A percentile compares a stretch with the other conserved stretches of the same genome.
phyloP scores from a whole-genome alignment of 92 coral and sea anemone genomes.

The Metridium senile region DNA sequence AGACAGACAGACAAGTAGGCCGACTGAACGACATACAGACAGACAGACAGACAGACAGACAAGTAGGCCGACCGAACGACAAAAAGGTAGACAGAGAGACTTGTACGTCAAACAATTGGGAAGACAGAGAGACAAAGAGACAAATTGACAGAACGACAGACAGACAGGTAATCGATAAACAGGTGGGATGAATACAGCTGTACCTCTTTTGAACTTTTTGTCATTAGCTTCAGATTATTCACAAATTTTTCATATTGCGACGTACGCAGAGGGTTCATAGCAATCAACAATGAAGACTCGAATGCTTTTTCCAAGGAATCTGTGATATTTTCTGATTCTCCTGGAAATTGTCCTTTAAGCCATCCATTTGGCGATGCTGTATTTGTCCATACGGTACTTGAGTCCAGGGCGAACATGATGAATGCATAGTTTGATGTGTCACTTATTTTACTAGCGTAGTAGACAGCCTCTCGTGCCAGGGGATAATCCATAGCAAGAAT shows the following conservation, averaged over 20 bases:
- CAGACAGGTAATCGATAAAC: too few species aligned
- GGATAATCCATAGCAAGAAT: slow-evolving; percentile 76
- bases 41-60: too few species aligned
- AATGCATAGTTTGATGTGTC: slow-evolving; percentile 57
- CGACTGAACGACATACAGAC: too few species aligned
- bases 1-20: too few species aligned
- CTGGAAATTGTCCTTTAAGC: slow-evolving; percentile 11
- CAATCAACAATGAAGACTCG: slow-evolving; percentile 60
- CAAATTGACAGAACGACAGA: too few species aligned
- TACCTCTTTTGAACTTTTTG: slow-evolving; percentile 38
- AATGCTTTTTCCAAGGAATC: slow-evolving; percentile 36
- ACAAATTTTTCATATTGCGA: slow-evolving; percentile 48
- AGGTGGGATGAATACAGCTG: background rate
- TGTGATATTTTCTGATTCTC: slow-evolving; percentile 14
- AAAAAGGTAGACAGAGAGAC: too few species aligned
- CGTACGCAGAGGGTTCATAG: slow-evolving; percentile 49
- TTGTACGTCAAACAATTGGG: too few species aligned
- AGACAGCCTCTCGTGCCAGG: slow-evolving; percentile 61
- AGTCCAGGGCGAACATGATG: slow-evolving; percentile 67
- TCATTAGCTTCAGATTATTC: slow-evolving; percentile 37
- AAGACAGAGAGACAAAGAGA: too few species aligned
- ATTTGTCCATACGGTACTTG: slow-evolving; percentile 43
- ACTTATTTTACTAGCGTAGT: slow-evolving; percentile 60
- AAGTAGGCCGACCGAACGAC: too few species aligned
- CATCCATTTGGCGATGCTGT: slow-evolving; percentile 35